Evolutionary conservation across 2,113 vertebrate species (phyloP).

Genomic region (Corythoichthys intestinalis): DNA sequence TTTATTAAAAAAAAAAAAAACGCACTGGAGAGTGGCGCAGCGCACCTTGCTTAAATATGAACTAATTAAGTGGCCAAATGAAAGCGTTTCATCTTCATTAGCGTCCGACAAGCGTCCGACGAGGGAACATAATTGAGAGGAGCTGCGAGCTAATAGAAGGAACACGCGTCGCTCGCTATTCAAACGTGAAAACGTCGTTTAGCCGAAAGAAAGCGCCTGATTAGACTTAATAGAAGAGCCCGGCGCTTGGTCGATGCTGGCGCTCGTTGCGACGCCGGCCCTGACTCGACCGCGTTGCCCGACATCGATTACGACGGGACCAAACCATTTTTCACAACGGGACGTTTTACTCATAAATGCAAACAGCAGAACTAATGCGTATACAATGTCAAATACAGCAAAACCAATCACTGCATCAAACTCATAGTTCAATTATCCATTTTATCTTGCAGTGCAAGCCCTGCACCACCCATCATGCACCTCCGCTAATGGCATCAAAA

Average conservation of each 20-base stretch:
- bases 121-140: conserved; percentile 69
- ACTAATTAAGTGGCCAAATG: conserved; percentile 73
- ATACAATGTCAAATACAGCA: not conserved
- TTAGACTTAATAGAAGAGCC: conserved; percentile 63
- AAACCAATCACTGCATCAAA: not conserved
- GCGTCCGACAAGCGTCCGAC: conserved; percentile 65
- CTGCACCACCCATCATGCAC: not conserved
- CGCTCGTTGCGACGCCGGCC: not conserved
- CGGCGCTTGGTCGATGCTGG: conserved; percentile 61
- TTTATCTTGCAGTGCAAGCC: not conserved
- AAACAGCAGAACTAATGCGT: not conserved
- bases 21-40: not conserved
- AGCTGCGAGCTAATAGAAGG: conserved; percentile 67
- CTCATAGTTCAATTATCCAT: not conserved
- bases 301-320: not conserved
- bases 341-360: not conserved
- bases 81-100: conserved; percentile 76
- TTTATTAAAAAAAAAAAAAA: not conserved
- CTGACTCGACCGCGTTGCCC: not conserved
- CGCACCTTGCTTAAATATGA: conserved; percentile 66
- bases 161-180: conserved; percentile 66
- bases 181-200: conserved; percentile 59
- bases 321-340: not conserved
- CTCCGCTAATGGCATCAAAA: not conserved
- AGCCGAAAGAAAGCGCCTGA: conserved; percentile 63